Base-by-base conservation (phyloP, 1,140 invertebrate species). In the Oppia nitens region DNA sequence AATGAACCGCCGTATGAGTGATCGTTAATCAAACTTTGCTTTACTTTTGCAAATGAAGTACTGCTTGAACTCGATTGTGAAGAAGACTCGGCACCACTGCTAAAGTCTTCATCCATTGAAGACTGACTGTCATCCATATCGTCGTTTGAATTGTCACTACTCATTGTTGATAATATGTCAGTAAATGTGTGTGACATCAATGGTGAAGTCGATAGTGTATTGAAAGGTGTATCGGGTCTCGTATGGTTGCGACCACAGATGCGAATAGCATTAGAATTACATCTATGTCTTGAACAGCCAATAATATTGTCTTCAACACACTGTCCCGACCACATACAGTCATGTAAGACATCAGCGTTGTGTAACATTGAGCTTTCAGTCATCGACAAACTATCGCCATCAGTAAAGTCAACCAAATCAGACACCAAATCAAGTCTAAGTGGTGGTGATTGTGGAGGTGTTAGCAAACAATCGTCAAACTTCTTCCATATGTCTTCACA, bases 271-370 rank as follows among this genome's bases (percentile, higher is more conserved):
- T 47, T 52, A 3, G 32, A 17, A n/a, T 3, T 23, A 9, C n/a
- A 56, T 3, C 6, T 53, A 27, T 49, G 55, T n/a, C 55, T 56
- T 53, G 6, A 11, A 47, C 3, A 49, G 12, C 3, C 45, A 57
- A n/a, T 50, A 21, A 25, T 47, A 49, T 25, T 27, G 6, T 47
- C 57, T 51, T 60, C 59, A 24, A 14, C 27, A 47, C 59, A 55
- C 11, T 45, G 25, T 17, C 59, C 59, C 9, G 59, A 60, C 59
- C 59, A 60, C 59, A 60, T 60, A 25, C 59, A 60, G 32, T 60
- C 59, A 25, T 60, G 59, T 14, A 12, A 14, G 57, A 60, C 49
- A 49, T 23, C 23, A 24, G 17, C 51, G 11, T 21, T n/a, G 12
- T 57, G 27, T 23, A 47, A 3, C 2, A 2, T 26, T 12, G 21